A percentile compares a stretch with the other conserved stretches of the same genome.
Evolutionary conservation across 2,113 vertebrate species (phyloP).

Genomic region (Alexandromys fortis): DNA sequence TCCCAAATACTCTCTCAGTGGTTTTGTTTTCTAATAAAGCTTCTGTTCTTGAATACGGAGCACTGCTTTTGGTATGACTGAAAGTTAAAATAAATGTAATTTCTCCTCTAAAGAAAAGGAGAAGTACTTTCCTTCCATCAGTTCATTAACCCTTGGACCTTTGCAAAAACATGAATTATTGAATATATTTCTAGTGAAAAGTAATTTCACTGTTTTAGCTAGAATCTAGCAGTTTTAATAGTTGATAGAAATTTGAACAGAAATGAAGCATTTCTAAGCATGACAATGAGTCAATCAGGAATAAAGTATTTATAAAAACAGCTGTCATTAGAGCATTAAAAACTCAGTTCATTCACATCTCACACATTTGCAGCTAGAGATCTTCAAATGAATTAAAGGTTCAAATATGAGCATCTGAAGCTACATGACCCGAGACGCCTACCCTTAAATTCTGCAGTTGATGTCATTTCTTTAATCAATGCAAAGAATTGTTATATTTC

Average conservation of each 20-base stretch:
- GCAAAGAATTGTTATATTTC: neutral
- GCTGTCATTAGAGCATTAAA: slow-evolving; percentile 28
- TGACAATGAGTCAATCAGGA: slow-evolving; percentile 20
- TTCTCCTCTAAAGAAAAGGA: slow-evolving; percentile 33
- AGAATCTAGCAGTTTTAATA: slow-evolving; percentile 42
- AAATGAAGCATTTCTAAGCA: slow-evolving; percentile 57
- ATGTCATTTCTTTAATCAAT: slow-evolving; percentile 30
- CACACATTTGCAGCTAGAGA: neutral
- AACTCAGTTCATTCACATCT: slow-evolving; percentile 22
- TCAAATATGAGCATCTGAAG: slow-evolving; percentile 2
- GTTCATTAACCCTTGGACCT: slow-evolving; percentile 2
- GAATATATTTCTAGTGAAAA: slow-evolving; percentile 40
- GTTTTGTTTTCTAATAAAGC: slow-evolving; percentile 47
- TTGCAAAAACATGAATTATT: slow-evolving; percentile 51
- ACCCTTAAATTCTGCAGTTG: neutral
- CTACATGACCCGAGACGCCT: neutral
- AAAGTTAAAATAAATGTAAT: slow-evolving; percentile 53
- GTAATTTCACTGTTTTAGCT: slow-evolving; percentile 34
- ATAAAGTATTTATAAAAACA: slow-evolving; percentile 30
- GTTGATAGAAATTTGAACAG: slow-evolving; percentile 36
- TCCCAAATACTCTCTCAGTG: neutral
- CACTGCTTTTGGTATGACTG: neutral
- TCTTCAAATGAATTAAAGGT: slow-evolving; percentile 31
- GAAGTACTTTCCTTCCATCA: neutral
- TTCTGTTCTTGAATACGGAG: slow-evolving; percentile 3